These are phyloP conservation scores for Scartelaos histophorus DNA, from an alignment of 2,113 vertebrate species.

Conservation along the genomic window DNA sequence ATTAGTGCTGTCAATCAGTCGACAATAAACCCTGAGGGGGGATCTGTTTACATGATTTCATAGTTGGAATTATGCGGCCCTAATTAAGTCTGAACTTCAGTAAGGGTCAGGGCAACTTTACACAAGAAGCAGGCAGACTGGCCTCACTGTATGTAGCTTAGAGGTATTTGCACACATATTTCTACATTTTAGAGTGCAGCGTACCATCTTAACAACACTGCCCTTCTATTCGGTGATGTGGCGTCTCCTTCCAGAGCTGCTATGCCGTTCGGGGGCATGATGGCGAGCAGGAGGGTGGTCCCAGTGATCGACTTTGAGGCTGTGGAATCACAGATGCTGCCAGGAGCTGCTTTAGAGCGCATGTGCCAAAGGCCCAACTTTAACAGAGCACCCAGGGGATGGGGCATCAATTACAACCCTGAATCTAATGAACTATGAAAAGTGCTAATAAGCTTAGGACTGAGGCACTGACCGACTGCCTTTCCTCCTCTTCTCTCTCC, in stretches of 20 bases:
- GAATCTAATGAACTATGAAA: conserved; percentile 89
- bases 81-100: conserved; percentile 44
- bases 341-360: conserved; percentile 68
- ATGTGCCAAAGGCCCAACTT: conserved; percentile 84
- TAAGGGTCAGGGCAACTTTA: conserved; percentile 20
- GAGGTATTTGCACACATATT: conserved; percentile 11
- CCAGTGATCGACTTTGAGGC: conserved; percentile 68
- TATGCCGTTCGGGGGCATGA: conserved; percentile 80
- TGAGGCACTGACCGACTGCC: conserved; percentile 19
- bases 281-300: conserved; percentile 69
- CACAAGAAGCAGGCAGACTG: neutral
- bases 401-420: conserved; percentile 76
- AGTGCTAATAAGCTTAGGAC: conserved; percentile 22
- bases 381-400: conserved; percentile 88
- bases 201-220: neutral
- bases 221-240: neutral
- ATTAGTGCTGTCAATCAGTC: conserved; percentile 31
- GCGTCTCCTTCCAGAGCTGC: conserved; percentile 78
- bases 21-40: conserved; percentile 10
- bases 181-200: neutral
- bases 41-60: conserved; percentile 40
- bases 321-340: conserved; percentile 67
- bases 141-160: neutral
- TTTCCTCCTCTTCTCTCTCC: conserved; percentile 2
- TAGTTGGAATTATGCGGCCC: conserved; percentile 31